phyloP scores from a whole-genome alignment of 2,113 vertebrate genomes.

The Lycocorax pyrrhopterus region DNA sequence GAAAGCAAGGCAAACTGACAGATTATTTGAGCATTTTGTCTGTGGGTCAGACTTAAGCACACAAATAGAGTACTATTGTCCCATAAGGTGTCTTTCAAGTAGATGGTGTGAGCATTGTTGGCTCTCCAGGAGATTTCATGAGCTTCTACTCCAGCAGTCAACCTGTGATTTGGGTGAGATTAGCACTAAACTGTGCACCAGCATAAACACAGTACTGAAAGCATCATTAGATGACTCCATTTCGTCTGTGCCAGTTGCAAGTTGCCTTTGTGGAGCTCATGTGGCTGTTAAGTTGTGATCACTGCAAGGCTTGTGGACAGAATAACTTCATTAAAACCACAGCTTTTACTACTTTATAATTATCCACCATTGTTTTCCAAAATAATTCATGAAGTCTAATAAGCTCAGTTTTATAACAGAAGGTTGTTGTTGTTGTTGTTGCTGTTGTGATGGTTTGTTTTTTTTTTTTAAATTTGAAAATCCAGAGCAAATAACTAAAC shows the following conservation, averaged over 20 bases:
- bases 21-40: not conserved
- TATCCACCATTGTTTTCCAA: not conserved
- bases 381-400: not conserved
- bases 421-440: not conserved
- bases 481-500: not conserved
- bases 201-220: not conserved
- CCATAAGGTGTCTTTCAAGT: not conserved
- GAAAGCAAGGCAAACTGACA: not conserved
- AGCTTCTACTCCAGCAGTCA: not conserved
- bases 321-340: not conserved
- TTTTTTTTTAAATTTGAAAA: not conserved
- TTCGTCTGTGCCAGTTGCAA: not conserved
- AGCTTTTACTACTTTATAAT: not conserved
- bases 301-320: not conserved
- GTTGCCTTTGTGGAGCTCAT: not conserved
- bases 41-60: not conserved
- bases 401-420: not conserved
- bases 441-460: not conserved
- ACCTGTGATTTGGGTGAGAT: not conserved
- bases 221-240: not conserved
- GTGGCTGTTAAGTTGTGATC: not conserved
- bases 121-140: not conserved
- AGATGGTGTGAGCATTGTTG: not conserved
- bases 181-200: not conserved
- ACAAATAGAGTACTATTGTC: not conserved